Evolutionary conservation across 2,797 vertebrate species (phyloP).

Genomic region (Gouania willdenowi): DNA sequence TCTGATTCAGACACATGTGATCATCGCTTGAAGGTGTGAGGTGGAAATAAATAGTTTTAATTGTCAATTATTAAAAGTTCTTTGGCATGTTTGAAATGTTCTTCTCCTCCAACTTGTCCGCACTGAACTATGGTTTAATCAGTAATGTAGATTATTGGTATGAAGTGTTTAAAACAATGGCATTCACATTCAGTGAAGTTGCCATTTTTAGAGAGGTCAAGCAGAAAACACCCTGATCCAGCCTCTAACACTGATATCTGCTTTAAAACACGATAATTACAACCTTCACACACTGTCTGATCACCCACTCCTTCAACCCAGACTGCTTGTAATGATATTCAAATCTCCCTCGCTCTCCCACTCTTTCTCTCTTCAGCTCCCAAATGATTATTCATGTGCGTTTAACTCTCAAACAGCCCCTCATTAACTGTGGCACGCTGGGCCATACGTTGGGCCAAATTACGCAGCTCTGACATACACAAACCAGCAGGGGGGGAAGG

Average conservation of each 20-base stretch:
- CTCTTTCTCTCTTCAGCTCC: slow-evolving; percentile 46
- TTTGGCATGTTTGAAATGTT: background rate
- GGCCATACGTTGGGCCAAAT: slow-evolving; percentile 79
- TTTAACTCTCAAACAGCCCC: slow-evolving; percentile 76
- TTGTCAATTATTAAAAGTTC: slow-evolving; percentile 1
- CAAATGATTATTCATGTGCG: slow-evolving; percentile 75
- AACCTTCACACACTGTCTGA: slow-evolving; percentile 31
- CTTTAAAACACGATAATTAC: slow-evolving; percentile 21
- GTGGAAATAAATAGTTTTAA: background rate
- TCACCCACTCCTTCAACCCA: slow-evolving; percentile 29
- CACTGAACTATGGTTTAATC: background rate
- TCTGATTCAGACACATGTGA: slow-evolving; percentile 18
- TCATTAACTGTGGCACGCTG: slow-evolving; percentile 76
- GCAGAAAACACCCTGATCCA: background rate
- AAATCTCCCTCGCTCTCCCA: slow-evolving; percentile 32
- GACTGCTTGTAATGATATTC: slow-evolving; percentile 53
- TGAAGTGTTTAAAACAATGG: background rate
- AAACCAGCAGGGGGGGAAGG: slow-evolving; percentile 66
- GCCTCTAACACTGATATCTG: slow-evolving; percentile 10
- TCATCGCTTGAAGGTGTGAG: slow-evolving; percentile 10
- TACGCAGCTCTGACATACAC: slow-evolving; percentile 78
- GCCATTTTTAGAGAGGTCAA: too few relatives aligned
- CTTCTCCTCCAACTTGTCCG: background rate
- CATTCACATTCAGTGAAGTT: too few relatives aligned
- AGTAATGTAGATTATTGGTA: background rate